These are phyloP conservation scores for Pseudotriccus pelzelni DNA, from an alignment of 2,797 vertebrate species.

Conservation along the genomic window DNA sequence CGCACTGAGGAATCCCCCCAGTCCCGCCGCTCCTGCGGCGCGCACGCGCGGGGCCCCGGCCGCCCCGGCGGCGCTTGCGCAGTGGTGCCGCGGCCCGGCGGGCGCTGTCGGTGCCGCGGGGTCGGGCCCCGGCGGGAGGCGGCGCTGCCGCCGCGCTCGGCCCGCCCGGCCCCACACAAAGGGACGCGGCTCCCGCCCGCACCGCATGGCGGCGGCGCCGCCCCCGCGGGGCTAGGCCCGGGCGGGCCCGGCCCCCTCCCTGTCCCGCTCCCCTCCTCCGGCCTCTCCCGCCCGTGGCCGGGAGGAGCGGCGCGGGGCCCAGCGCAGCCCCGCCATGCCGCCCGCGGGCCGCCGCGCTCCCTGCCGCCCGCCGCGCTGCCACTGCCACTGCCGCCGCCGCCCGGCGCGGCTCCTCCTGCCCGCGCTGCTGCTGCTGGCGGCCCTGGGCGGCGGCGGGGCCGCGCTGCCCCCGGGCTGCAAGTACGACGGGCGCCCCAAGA, in stretches of 20 bases:
- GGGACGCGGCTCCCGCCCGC: not conserved
- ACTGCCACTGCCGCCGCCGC: too few species aligned
- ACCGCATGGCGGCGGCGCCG: not conserved
- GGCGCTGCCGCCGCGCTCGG: not conserved
- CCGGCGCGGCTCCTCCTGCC: too few species aligned
- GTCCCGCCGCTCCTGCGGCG: too few species aligned
- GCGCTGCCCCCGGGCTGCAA: conserved; percentile 84
- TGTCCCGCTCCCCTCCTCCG: not conserved
- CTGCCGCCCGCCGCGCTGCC: not conserved
- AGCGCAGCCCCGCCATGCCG: not conserved
- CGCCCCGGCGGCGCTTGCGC: not conserved
- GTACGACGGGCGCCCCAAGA: conserved; percentile 79
- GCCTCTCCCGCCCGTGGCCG: not conserved
- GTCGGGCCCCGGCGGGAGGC: not conserved
- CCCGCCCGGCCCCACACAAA: not conserved
- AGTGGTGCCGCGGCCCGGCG: not conserved
- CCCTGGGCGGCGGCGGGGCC: conserved; percentile 26
- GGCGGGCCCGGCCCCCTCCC: not conserved
- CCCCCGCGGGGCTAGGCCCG: not conserved
- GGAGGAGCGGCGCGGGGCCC: not conserved
- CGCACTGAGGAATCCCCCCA: too few species aligned
- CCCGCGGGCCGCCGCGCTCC: not conserved
- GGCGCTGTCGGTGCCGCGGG: not conserved
- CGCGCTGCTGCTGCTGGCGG: too few species aligned
- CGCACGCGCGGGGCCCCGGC: not conserved